Evolutionary conservation across 2,797 vertebrate species (phyloP), one percentile per base, ranked within the genome.

Genomic region (Xerus rutilus): DNA sequence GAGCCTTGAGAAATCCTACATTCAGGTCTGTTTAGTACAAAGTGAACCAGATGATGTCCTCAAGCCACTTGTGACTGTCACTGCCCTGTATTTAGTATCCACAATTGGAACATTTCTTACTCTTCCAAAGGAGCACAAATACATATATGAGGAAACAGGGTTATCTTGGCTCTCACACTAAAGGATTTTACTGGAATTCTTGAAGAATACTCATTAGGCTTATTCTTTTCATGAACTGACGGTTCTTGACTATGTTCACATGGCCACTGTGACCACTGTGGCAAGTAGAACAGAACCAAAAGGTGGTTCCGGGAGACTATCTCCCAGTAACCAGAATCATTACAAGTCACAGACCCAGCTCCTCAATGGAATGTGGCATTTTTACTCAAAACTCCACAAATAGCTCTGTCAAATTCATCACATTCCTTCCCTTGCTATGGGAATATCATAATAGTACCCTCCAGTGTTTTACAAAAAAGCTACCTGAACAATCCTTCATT

Each of bases 401-500:
- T 78, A 65, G 59, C 32, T 94, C 92, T 89, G 93, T 92, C 88
- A 97, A 84, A 5, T 86, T n/a, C 35, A 93, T 77, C 89, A 89
- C 2, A 76, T 85, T 79, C 21, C n/a, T 81, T 77, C n/a, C 62
- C 39, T 45, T 65, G 62, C 54, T 65, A 86, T 32, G 86, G 78
- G 83, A 88, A 97, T 92, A 96, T 76, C 94, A 62, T 96, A 86
- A 96, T 5, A 97, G 90, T 93, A 97, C 96, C 82, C 47, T 97
- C 92, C 77, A 97, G 86, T 89, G 65, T 96, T 97, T 98, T 97
- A 97, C 92, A 90, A 96, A 98, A 52, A 91, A 94, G n/a, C 52
- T 96, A 90, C 89, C 95, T 97, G 91, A 97, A 97, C 93, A 98
- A 98, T 96, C 67, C 92, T 85, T 98, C 95, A 95, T 13, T 95